A percentile compares a stretch with the other conserved stretches of the same genome.
Conservation (phyloP, 35 echinoderm and acorn worm species). For the Chiridota heheva region DNA sequence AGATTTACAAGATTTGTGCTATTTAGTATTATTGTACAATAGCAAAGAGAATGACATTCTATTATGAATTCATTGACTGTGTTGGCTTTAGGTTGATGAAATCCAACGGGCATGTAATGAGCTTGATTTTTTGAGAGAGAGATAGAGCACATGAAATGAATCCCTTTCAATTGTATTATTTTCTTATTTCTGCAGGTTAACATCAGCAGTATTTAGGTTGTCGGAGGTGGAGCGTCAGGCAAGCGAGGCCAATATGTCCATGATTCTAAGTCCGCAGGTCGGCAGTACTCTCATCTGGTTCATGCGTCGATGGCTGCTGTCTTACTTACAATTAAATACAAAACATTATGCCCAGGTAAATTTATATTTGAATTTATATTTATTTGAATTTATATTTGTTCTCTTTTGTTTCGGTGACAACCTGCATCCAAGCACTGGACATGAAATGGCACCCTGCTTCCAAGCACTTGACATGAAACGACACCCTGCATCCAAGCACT, state of each 20-base stretch:
- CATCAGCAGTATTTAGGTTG: slow-evolving; percentile 70
- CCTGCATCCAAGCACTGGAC: too few relatives aligned
- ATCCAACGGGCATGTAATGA: neutral
- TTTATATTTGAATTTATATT: neutral
- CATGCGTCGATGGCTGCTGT: slow-evolving; percentile 72
- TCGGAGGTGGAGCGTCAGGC: slow-evolving; percentile 89
- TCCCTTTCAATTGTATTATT: neutral
- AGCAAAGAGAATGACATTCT: too few relatives aligned
- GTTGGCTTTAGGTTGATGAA: too few relatives aligned
- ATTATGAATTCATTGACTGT: too few relatives aligned
- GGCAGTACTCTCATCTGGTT: slow-evolving; percentile 83
- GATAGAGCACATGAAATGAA: too few relatives aligned
- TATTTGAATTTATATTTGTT: too few relatives aligned
- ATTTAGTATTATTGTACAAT: too few relatives aligned
- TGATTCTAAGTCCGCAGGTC: slow-evolving; percentile 79
- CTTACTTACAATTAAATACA: slow-evolving; percentile 83
- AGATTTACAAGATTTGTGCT: too few relatives aligned
- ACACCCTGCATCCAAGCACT: too few relatives aligned
- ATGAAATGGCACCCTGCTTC: too few relatives aligned
- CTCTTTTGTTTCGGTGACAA: too few relatives aligned
- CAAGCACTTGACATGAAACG: too few relatives aligned
- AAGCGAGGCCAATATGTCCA: slow-evolving; percentile 63
- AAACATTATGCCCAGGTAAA: slow-evolving; percentile 83
- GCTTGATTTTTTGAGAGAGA: neutral
- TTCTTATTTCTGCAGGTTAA: slow-evolving; percentile 56